A percentile compares a stretch with the other conserved stretches of the same genome.
These are phyloP conservation scores for Peromyscus maniculatus DNA, from an alignment of 2,113 vertebrate species.

Conservation along the genomic window DNA sequence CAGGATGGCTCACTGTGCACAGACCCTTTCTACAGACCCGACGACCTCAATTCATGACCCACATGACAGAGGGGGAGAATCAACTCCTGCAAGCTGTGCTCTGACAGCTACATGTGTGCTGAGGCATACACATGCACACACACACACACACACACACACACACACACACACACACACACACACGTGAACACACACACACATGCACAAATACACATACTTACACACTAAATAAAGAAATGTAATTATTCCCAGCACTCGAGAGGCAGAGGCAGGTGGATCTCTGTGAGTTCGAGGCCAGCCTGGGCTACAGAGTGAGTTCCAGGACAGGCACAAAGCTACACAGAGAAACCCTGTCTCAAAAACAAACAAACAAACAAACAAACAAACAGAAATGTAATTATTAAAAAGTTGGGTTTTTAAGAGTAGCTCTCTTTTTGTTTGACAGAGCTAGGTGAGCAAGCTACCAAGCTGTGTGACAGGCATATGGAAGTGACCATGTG, in stretches of 20 bases:
- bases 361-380: too few species aligned
- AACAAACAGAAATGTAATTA: background rate
- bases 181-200: background rate
- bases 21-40: background rate
- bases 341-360: too few species aligned
- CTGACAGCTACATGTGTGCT: background rate
- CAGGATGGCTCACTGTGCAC: background rate
- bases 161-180: background rate
- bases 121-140: background rate
- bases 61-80: background rate
- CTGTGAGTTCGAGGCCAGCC: too few species aligned
- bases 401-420: too few species aligned
- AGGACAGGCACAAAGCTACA: too few species aligned
- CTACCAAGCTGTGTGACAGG: fast-evolving
- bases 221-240: background rate
- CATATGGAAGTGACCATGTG: background rate
- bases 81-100: background rate
- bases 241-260: background rate
- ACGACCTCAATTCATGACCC: background rate
- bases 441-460: background rate
- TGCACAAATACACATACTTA: background rate
- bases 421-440: background rate
- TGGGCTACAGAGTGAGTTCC: too few species aligned
- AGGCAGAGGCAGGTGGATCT: too few species aligned
- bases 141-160: too few species aligned